phyloP scores from a whole-genome alignment of 2,113 vertebrate genomes.

The Irena cyanogastra region DNA sequence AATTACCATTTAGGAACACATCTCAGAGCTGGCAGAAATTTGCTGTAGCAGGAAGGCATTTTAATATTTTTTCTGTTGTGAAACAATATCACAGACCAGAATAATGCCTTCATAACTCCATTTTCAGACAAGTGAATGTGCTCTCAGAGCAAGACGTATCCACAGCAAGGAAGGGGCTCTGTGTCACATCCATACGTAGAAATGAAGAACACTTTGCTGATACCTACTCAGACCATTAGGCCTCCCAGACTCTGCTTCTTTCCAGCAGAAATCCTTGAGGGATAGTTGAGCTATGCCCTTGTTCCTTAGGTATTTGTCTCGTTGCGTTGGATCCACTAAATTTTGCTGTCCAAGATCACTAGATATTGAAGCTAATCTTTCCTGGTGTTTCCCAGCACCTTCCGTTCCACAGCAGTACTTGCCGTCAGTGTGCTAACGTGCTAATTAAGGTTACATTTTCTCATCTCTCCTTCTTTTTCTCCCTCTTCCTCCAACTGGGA shows the following conservation, averaged over 20 bases:
- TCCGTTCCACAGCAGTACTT: neutral
- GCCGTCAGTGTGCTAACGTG: neutral
- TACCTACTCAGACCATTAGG: neutral
- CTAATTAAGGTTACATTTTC: neutral
- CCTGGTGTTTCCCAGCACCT: neutral
- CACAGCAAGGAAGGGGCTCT: neutral
- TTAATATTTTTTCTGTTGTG: neutral
- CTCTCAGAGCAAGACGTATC: accelerated
- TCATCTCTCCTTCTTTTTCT: neutral
- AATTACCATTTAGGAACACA: neutral
- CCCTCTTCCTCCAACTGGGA: neutral
- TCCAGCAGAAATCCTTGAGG: neutral
- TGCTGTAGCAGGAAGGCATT: neutral
- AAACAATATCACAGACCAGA: neutral
- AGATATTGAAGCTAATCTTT: neutral
- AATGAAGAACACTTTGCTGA: neutral
- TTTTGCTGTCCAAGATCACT: neutral
- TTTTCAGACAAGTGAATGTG: neutral
- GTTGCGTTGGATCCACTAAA: neutral
- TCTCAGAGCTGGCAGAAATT: neutral
- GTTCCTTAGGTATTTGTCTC: neutral
- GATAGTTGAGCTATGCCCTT: neutral
- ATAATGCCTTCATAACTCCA: neutral
- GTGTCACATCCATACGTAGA: neutral
- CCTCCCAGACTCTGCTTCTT: neutral